Evolutionary conservation across 1,140 invertebrate genomes (phyloP).

Genomic region (Ridgeia piscesae): DNA sequence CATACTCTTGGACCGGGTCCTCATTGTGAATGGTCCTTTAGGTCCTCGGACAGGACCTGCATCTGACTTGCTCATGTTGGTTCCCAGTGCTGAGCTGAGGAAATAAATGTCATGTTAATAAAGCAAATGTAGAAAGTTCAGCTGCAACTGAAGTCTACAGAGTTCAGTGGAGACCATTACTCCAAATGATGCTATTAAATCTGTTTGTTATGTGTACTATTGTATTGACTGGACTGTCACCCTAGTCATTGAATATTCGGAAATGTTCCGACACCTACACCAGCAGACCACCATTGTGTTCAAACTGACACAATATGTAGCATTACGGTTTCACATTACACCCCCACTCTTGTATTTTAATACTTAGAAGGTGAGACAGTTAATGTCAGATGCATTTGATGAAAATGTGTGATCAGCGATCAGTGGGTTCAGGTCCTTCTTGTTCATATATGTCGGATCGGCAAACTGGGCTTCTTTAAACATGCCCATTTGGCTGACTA

Average conservation of each 20-base stretch:
- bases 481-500: no score
- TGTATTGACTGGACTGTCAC: background rate
- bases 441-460: no score
- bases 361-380: no score
- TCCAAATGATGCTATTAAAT: background rate
- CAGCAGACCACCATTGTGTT: no score
- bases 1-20: constrained; percentile 3
- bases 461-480: no score
- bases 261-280: no score
- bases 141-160: background rate
- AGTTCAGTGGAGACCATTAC: background rate
- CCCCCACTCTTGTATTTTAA: no score
- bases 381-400: no score
- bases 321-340: no score
- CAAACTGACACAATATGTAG: no score
- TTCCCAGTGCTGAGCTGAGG: background rate
- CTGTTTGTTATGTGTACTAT: background rate
- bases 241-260: background rate
- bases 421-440: background rate
- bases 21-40: background rate
- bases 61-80: background rate
- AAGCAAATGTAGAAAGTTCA: background rate
- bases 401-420: no score
- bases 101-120: background rate
- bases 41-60: background rate